phyloP scores from a whole-genome alignment of 2,113 vertebrate genomes.

The Cynocephalus volans region DNA sequence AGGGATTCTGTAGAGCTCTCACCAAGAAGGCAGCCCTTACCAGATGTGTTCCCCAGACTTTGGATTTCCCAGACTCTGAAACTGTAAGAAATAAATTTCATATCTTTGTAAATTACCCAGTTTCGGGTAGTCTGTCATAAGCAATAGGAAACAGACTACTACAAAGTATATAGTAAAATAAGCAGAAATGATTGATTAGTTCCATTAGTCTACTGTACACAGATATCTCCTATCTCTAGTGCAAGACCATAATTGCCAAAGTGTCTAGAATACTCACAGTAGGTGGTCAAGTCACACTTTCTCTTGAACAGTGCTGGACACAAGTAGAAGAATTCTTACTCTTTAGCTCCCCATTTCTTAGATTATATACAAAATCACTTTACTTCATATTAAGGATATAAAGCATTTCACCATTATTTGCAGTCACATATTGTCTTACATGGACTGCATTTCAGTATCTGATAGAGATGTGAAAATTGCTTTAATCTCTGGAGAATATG shows the following conservation, averaged over 20 bases:
- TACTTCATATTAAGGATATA: constrained; percentile 27
- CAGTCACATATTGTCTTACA: background rate
- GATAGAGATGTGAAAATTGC: background rate
- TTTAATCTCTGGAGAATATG: background rate
- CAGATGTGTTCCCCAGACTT: too few species aligned
- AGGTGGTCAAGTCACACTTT: constrained; percentile 19
- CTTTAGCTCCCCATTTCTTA: background rate
- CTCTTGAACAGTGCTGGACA: background rate
- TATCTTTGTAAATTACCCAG: too few species aligned
- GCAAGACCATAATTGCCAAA: background rate
- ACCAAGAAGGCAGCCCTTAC: too few species aligned
- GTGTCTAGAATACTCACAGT: background rate
- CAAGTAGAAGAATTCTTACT: background rate
- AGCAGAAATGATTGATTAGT: background rate
- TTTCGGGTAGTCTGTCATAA: too few species aligned
- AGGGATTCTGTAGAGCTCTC: too few species aligned
- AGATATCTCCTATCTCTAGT: background rate
- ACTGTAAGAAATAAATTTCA: too few species aligned
- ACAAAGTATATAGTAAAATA: background rate
- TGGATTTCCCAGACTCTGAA: too few species aligned
- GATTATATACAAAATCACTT: background rate
- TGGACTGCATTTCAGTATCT: constrained; percentile 7
- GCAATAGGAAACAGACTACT: too few species aligned
- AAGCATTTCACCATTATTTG: background rate
- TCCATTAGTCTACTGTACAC: background rate